Evolutionary conservation across 2,888 invertebrate species (phyloP).

Genomic region (Platycnemis pennipes): DNA sequence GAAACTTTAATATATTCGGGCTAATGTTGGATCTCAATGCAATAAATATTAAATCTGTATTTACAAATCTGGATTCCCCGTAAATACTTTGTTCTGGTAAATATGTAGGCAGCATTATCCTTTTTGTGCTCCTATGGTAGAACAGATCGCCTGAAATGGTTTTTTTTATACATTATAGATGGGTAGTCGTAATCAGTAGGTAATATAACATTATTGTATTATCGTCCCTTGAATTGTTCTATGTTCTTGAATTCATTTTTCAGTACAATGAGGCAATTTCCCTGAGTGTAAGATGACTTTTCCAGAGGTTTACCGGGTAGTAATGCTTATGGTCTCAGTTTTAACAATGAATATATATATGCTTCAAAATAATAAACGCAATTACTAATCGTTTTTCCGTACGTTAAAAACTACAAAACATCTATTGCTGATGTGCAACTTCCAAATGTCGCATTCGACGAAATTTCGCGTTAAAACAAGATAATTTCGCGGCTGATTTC

Average conservation of each 20-base stretch:
- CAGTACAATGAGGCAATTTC: neutral
- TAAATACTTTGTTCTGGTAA: neutral
- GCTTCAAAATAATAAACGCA: too few relatives aligned
- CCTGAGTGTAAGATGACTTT: too few relatives aligned
- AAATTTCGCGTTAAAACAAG: too few relatives aligned
- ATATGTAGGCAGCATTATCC: neutral
- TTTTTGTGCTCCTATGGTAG: neutral
- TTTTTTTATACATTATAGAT: neutral
- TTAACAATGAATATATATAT: too few relatives aligned
- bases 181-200: neutral
- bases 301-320: too few relatives aligned
- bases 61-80: neutral
- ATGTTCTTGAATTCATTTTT: neutral
- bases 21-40: neutral
- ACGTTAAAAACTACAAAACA: too few relatives aligned
- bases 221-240: neutral
- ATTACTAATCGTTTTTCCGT: too few relatives aligned
- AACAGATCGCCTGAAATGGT: neutral
- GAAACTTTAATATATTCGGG: neutral
- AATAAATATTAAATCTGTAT: neutral
- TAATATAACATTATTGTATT: neutral
- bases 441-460: too few relatives aligned
- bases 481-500: too few relatives aligned
- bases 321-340: too few relatives aligned
- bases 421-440: too few relatives aligned